phyloP scores from a whole-genome alignment of 2,888 invertebrate species.

The Lithodes maja region DNA sequence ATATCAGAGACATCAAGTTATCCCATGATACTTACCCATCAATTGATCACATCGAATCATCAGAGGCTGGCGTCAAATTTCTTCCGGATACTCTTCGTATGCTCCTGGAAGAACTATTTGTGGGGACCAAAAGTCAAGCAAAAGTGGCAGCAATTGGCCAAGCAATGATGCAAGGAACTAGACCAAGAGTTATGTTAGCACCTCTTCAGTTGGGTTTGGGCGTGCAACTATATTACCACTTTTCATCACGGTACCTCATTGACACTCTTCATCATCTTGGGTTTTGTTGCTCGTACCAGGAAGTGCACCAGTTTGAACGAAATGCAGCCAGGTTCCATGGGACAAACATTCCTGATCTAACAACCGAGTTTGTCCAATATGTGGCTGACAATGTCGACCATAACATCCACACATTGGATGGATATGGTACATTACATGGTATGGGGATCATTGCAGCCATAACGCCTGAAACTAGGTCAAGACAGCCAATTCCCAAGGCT shows the following conservation, averaged over 20 bases:
- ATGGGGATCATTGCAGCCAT: constrained; percentile 22
- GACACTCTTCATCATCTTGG: constrained; percentile 22
- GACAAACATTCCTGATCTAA: constrained; percentile 12
- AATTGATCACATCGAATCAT: too few relatives aligned
- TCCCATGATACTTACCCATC: too few relatives aligned
- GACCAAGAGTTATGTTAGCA: too few relatives aligned
- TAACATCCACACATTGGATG: constrained; percentile 8
- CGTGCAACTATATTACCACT: constrained; percentile 6
- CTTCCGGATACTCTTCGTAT: too few relatives aligned
- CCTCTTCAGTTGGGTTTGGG: too few relatives aligned
- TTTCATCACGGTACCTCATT: constrained; percentile 19
- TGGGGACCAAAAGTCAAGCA: too few relatives aligned
- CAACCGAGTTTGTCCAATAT: constrained; percentile 6
- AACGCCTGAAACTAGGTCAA: not conserved
- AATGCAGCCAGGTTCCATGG: not conserved
- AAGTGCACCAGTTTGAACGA: constrained; percentile 12
- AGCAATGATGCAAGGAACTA: too few relatives aligned
- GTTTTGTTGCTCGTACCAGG: constrained; percentile 5
- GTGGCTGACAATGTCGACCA: constrained; percentile 30
- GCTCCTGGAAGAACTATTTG: too few relatives aligned
- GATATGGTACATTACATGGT: constrained; percentile 17
- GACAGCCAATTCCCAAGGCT: too few relatives aligned
- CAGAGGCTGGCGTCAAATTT: too few relatives aligned
- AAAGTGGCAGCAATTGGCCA: too few relatives aligned
- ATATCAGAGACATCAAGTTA: too few relatives aligned